A percentile compares a stretch with the other conserved stretches of the same genome.
Evolutionary conservation across 2,113 vertebrate species (phyloP).

Genomic region (Hemichromis elongatus): DNA sequence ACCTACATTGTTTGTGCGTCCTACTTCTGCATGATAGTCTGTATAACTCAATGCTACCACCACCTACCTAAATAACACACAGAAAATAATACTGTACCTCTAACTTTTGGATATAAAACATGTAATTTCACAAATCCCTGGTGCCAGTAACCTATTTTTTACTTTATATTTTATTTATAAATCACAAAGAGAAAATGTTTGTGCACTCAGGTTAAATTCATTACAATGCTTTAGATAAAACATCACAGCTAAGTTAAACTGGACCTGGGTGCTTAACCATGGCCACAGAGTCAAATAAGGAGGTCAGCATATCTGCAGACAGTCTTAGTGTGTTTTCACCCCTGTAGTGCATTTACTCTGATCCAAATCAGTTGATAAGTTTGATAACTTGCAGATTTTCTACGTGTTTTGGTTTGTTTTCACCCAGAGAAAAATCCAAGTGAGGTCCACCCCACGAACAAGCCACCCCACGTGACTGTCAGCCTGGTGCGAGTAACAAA

Average conservation of each 20-base stretch:
- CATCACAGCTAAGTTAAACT: background rate
- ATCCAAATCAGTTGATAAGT: background rate
- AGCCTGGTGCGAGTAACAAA: background rate
- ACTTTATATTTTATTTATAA: background rate
- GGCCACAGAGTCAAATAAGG: background rate
- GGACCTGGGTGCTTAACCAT: background rate
- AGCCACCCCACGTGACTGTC: too few species aligned
- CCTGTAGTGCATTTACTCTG: background rate
- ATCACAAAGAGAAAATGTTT: background rate
- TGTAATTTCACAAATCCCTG: background rate
- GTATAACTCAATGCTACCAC: background rate
- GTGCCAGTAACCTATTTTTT: background rate
- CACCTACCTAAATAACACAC: background rate
- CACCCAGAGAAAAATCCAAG: background rate
- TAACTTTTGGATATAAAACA: background rate
- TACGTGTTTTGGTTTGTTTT: background rate
- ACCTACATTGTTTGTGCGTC: slow-evolving; percentile 41
- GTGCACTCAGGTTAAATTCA: background rate
- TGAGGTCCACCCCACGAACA: too few species aligned
- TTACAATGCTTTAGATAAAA: background rate
- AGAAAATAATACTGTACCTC: background rate
- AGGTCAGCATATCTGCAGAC: background rate
- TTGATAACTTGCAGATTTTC: background rate
- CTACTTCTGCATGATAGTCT: slow-evolving; percentile 31
- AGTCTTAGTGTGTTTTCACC: background rate